Percentiles rank a stretch among this genome's conserved stretches.
Conservation (phyloP, 2,113 vertebrate species). For the Apodemus speciosus region DNA sequence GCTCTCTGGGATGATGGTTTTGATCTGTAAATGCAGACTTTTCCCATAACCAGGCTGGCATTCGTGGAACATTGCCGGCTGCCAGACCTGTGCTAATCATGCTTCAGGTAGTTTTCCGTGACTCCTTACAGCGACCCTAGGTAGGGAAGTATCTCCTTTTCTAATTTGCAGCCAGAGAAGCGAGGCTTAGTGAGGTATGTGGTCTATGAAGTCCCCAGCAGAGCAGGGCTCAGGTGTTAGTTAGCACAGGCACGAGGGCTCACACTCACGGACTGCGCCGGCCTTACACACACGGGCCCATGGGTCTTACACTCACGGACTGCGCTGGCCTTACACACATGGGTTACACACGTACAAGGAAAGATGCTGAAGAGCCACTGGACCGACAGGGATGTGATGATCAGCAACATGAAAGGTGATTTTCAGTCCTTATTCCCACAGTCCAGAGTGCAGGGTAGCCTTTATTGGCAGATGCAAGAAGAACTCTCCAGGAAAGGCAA, state of each 20-base stretch:
- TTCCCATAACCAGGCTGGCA: not conserved
- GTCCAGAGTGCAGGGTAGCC: not conserved
- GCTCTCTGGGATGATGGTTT: no score
- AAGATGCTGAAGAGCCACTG: not conserved
- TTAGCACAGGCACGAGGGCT: not conserved
- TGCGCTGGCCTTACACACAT: no score
- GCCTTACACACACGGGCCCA: no score
- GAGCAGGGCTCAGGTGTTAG: not conserved
- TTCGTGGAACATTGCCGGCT: not conserved
- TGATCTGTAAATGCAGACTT: not conserved
- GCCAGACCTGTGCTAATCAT: not conserved
- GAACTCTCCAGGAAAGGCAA: constrained; percentile 24
- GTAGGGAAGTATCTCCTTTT: not conserved
- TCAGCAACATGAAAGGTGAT: fast-evolving
- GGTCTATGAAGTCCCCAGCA: not conserved
- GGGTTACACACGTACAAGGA: fast-evolving
- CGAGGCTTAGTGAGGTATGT: not conserved
- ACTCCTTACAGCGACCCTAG: not conserved
- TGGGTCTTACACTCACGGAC: fast-evolving
- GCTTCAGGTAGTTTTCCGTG: not conserved
- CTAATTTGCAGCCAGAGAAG: not conserved
- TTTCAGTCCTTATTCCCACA: not conserved
- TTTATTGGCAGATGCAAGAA: not conserved
- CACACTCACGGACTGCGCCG: fast-evolving
- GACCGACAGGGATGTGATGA: fast-evolving